phyloP scores from a whole-genome alignment of 1,140 invertebrate genomes.

The Platyscapa corneri region DNA sequence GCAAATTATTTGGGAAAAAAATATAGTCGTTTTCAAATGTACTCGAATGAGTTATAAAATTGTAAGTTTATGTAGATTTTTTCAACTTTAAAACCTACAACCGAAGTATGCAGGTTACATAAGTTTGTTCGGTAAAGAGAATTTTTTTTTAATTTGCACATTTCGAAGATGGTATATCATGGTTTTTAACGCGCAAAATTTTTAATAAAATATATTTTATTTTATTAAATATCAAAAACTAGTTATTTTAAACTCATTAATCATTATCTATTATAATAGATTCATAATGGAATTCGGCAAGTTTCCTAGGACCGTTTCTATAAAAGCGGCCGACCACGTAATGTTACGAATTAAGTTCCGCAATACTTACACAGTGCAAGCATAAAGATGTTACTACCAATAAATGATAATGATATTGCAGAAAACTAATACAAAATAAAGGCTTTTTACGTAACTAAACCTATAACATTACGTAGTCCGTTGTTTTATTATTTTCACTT shows the following conservation, averaged over 20 bases:
- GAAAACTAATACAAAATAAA: not conserved
- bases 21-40: too few relatives aligned
- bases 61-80: too few relatives aligned
- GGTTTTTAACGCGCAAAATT: too few relatives aligned
- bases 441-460: not conserved
- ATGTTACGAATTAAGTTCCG: not conserved
- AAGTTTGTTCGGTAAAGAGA: too few relatives aligned
- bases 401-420: not conserved
- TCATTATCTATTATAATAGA: not conserved
- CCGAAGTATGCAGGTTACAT: too few relatives aligned
- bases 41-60: too few relatives aligned
- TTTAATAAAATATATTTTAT: not conserved
- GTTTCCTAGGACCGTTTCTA: not conserved
- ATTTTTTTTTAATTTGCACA: not conserved
- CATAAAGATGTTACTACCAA: not conserved
- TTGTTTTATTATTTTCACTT: not conserved
- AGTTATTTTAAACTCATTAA: not conserved
- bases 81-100: too few relatives aligned
- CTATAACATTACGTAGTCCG: not conserved
- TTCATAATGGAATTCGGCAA: not conserved
- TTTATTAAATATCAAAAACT: not conserved
- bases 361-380: not conserved
- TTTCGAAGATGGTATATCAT: too few relatives aligned
- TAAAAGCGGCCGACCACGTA: not conserved
- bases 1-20: too few relatives aligned